These are phyloP conservation scores for Pteronotus mesoamericanus DNA, from an alignment of 2,797 vertebrate genomes.

Conservation along the genomic window DNA sequence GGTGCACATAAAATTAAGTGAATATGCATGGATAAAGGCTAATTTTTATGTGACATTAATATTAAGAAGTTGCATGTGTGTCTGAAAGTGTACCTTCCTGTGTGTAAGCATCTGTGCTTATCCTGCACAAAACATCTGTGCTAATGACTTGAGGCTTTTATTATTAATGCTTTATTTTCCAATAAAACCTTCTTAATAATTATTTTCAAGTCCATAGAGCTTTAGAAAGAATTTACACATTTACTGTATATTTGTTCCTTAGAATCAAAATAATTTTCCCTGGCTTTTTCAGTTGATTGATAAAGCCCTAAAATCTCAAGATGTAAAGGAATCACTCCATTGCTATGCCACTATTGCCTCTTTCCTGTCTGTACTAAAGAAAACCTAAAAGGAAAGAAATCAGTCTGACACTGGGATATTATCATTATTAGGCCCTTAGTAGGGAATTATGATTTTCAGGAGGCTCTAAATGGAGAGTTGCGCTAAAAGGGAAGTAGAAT, in stretches of 20 bases:
- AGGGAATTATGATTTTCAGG: not conserved
- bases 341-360: not conserved
- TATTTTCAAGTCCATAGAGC: conserved; percentile 25
- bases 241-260: not conserved
- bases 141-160: conserved; percentile 32
- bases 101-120: not conserved
- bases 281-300: conserved; percentile 30
- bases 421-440: not conserved
- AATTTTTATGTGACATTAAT: conserved; percentile 59
- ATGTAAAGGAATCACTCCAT: not conserved
- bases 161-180: conserved; percentile 9
- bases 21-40: conserved; percentile 38
- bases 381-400: not conserved
- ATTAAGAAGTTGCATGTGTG: conserved; percentile 31
- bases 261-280: conserved; percentile 32
- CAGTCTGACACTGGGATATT: not conserved
- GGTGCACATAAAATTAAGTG: conserved; percentile 46
- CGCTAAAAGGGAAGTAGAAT: conserved; percentile 4
- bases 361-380: not conserved
- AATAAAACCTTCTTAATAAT: conserved; percentile 48
- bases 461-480: not conserved
- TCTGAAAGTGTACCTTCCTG: not conserved
- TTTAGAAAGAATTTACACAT: conserved; percentile 39
- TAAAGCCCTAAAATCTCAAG: conserved; percentile 10
- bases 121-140: conserved; percentile 40